Percentiles rank a stretch among this genome's conserved stretches.
Conservation (phyloP, 1,140 invertebrate species). For the Calephelis virginiensis region DNA sequence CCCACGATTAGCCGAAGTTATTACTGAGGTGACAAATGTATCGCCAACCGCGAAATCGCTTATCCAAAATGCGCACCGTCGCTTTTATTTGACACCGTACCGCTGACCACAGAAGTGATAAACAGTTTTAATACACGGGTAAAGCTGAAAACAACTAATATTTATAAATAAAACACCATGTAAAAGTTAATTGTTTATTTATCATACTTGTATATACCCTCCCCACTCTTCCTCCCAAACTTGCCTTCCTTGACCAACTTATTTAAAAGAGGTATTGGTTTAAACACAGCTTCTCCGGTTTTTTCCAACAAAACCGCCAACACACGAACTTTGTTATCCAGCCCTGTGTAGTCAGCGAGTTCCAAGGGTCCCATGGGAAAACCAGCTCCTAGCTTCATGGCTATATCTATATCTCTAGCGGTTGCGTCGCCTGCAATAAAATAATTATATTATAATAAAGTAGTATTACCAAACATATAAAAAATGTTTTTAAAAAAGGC, state of each 20-base stretch:
- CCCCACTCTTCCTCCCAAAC: slow-evolving; percentile 87
- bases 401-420: slow-evolving; percentile 87
- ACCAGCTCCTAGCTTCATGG: slow-evolving; percentile 92
- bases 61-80: too few species aligned
- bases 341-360: slow-evolving; percentile 88
- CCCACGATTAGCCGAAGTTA: too few species aligned
- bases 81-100: too few species aligned
- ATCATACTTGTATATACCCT: slow-evolving; percentile 90
- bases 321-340: slow-evolving; percentile 82
- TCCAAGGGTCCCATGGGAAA: slow-evolving; percentile 94
- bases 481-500: too few species aligned
- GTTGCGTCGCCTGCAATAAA: slow-evolving; percentile 80
- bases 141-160: too few species aligned
- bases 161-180: too few species aligned
- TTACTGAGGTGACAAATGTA: too few species aligned
- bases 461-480: too few species aligned
- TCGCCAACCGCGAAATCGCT: too few species aligned
- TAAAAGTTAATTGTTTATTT: slow-evolving; percentile 2
- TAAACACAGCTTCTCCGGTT: slow-evolving; percentile 86
- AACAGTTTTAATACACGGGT: too few species aligned
- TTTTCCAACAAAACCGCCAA: slow-evolving; percentile 84
- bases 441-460: background rate
- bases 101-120: too few species aligned
- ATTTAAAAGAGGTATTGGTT: slow-evolving; percentile 80
- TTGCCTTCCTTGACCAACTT: slow-evolving; percentile 88